Evolutionary conservation across 2,797 vertebrate genomes (phyloP), one percentile per base, ranked within the genome.

Genomic region (Cuniculus paca): DNA sequence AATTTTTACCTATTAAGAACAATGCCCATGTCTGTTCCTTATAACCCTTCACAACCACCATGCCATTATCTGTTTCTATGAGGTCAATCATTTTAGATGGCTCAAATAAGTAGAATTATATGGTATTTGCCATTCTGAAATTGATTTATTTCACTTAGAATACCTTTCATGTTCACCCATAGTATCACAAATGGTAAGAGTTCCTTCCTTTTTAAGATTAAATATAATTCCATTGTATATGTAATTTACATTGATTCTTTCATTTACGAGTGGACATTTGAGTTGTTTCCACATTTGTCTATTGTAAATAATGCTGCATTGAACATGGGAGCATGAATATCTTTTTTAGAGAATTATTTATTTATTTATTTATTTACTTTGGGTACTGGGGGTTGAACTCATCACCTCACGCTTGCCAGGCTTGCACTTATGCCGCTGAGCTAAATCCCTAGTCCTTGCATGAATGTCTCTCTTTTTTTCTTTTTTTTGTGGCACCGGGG

Each of bases 1-100:
- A 74, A 3, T 48, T 31, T 61, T 50, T 45, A 11, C 6, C 4
- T 7, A 12, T 13, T 42, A 22, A 61, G 9, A 52, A 83, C 36
- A 65, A 26, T 19, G 0, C 1, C 20, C 13, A 28, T 58, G 54
- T 60, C 9, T 88, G 5, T 6, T 70, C 24, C 39, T 63, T 19
- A 12, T 6, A 65, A 24, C 2, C 3, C 31, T 19, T 77, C 3
- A 34, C 4, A 31, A 45, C 20, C 11, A 52, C 0, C 11, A 56
- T 26, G 83, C 9, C 9, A 22, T 0, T 68, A 8, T 58, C 63
- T 63, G 42, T 9, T 77, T 88, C 19, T 42, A 39, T 42, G 16
- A 17, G 9, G 39, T 79, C n/a, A 79, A 45, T 39, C 36, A 48
- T 34, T 81, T 87, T 75, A 54, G 2, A 26, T 50, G 36, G 1